Conservation (phyloP, 2,888 invertebrate genomes). For the Amphipoea lucens region DNA sequence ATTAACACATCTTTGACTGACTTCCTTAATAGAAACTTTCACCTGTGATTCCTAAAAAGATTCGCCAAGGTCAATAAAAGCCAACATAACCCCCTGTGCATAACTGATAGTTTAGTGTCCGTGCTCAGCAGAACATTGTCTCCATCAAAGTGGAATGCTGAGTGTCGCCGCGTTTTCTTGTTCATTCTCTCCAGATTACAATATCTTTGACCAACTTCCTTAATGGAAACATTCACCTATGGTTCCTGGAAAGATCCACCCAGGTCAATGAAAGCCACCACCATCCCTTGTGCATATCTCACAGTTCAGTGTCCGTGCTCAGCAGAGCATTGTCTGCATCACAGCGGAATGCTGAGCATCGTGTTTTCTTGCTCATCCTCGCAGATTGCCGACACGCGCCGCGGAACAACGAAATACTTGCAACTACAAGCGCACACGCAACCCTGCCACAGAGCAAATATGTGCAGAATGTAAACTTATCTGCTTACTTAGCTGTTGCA, state of each 20-base stretch:
- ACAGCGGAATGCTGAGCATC: constrained; percentile 62
- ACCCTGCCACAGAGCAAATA: neutral
- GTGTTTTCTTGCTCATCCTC: constrained; percentile 70
- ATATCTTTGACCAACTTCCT: no score
- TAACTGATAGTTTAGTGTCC: no score
- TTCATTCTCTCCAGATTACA: no score
- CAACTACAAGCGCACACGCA: constrained; percentile 47
- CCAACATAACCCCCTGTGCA: no score
- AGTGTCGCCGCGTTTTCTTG: no score
- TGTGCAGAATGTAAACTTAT: constrained; percentile 16
- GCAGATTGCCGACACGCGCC: constrained; percentile 59
- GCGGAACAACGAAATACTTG: constrained; percentile 53
- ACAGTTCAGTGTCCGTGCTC: constrained; percentile 53
- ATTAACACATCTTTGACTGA: no score
- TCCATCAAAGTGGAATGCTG: no score
- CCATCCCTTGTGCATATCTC: constrained; percentile 13
- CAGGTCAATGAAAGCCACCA: constrained; percentile 15
- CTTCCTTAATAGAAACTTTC: no score
- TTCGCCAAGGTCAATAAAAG: no score
- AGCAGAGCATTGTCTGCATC: constrained; percentile 40
- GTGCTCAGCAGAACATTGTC: no score
- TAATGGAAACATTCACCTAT: neutral
- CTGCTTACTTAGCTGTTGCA: neutral
- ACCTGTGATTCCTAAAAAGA: no score
- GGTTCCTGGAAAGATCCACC: neutral